Conservation (phyloP, 92 coral and sea anemone species). For the Parazoanthus swiftii region DNA sequence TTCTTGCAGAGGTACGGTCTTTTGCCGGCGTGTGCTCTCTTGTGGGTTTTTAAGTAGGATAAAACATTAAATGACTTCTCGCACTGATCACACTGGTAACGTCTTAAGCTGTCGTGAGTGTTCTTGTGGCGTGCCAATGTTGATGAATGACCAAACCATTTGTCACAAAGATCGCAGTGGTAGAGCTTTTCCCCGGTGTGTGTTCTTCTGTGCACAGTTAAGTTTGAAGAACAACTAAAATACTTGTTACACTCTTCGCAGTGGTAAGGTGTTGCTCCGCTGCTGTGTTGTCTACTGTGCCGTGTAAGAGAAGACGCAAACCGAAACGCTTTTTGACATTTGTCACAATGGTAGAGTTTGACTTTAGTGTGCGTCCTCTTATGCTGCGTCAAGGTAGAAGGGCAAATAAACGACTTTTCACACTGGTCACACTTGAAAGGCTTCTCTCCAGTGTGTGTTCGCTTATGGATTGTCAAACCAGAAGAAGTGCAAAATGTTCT, state of each 20-base stretch:
- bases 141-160: constrained; percentile 8
- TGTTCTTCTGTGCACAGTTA: not conserved
- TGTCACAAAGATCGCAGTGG: not conserved
- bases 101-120: not conserved
- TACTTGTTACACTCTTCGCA: not conserved
- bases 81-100: constrained; percentile 1
- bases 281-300: not conserved
- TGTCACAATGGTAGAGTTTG: not conserved
- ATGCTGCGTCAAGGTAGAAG: not conserved
- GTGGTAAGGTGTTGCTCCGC: not conserved
- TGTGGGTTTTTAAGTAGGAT: not conserved
- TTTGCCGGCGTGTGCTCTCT: not conserved
- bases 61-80: not conserved
- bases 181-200: not conserved
- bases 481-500: not conserved
- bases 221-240: not conserved
- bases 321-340: not conserved
- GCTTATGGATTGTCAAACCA: not conserved
- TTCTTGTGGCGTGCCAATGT: not conserved
- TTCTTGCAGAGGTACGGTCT: constrained; percentile 6
- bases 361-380: not conserved
- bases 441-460: not conserved
- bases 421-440: not conserved
- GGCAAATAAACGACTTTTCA: not conserved
- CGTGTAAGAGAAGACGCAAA: not conserved